Base-by-base conservation (phyloP, 2,888 invertebrate genomes). In the Thumatha senex region DNA sequence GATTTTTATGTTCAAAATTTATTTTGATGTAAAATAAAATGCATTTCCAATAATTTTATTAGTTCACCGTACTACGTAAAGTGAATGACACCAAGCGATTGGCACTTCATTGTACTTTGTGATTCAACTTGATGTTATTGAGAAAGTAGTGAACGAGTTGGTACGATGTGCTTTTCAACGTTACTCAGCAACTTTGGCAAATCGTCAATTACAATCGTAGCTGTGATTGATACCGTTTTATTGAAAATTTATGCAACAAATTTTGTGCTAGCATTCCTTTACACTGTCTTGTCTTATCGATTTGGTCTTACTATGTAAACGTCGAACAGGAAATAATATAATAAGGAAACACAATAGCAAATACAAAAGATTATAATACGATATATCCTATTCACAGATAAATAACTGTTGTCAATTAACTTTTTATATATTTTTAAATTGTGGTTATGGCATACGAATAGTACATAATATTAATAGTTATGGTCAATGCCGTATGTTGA, bases 61-160 rank as follows among this genome's bases (percentile, higher is more conserved):
- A 29, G 61, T 58, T 61, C 61, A 56, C 57, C 54, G 58, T 45
- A 55, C 61, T 47, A 43, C 31, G 36, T 51, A 10, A 54, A 61
- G 68, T 59, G 56, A 55, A 51, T 59, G 66, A 65, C 66, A 52
- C 48, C 52, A 38, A 24, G 35, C 48, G 43, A 54, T 58, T 54
- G 54, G 31, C 47, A 31, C 35, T 18, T 30, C 55, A 61, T 58
- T 62, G 62, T 58, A 43, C 36, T 51, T 48, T 13, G 54, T 54
- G 57, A 61, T 54, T 63, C 53, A 56, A 40, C 41, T 35, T 51
- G 41, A 58, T 48, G 49, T 46, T 45, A 56, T 51, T 54, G 45
- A 46, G 53, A 61, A 61, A 63, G 51, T 52, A 40, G 44, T 33
- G 48, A 46, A 38, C 18, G 12, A 46, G 31, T 40, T 13, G 40